Evolutionary conservation across 2,888 invertebrate genomes (phyloP), one percentile per base, ranked within the genome.

Genomic region (Dendrolimus pini): DNA sequence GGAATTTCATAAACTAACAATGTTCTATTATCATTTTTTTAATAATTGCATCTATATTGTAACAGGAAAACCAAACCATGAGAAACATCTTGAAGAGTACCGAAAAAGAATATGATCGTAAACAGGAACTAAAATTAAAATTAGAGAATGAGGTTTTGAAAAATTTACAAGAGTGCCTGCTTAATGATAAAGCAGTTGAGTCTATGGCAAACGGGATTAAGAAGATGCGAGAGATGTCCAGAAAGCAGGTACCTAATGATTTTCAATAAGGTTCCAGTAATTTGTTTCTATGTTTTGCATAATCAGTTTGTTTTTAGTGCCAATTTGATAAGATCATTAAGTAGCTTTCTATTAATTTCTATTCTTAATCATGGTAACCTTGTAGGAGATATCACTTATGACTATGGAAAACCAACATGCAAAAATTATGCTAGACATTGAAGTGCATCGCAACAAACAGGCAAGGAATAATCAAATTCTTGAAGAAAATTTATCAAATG

Each of bases 101-200:
- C 0, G 75, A 74, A 52, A 86, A 86, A 53, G 87, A 89, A 12
- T 65, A 72, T 7, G 93, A 94, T 12, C 92, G 90, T 60, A 83
- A 92, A 56, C 66, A 71, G 0, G 82, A 79, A n/a, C 82, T 86
- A 55, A 95, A 94, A 73, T 70, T 88, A 12, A 83, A 88, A 53
- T 63, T 94, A 55, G 96, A 96, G 74, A 93, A 94, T 60, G 83
- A 92, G 54, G 93, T 95, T 42, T 72, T 95, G 7, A 75, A 80
- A 18, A 91, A 93, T 60, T 82, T 96, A 1, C 94, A 95, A 69
- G 94, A 94, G 10, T 93, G 94, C 70, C 76, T 94, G 7, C 91
- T 94, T 7, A 93, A 93, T 54, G 94, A 95, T 67, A 95, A 95
- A 71, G 93, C 94, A 0, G 92, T 94, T 7, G 82, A 93, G 75